Conservation (phyloP, 2,888 invertebrate species). For the Folsomia manolachei region DNA sequence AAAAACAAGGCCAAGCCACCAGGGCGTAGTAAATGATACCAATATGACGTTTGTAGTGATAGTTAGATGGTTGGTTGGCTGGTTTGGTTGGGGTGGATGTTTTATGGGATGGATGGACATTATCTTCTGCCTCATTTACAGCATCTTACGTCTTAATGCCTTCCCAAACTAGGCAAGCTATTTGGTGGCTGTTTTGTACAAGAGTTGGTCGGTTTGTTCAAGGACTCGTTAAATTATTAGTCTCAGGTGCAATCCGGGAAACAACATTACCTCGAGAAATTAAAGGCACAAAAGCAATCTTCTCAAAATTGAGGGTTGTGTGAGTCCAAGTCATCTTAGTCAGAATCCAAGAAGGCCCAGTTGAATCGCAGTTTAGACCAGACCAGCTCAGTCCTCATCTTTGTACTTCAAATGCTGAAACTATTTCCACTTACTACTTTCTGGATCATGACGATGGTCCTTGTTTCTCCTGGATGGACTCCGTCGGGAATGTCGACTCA, state of each 20-base stretch:
- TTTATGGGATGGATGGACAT: too few relatives aligned
- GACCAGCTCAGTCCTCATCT: neutral
- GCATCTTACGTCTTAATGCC: too few relatives aligned
- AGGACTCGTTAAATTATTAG: constrained; percentile 45
- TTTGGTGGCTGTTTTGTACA: too few relatives aligned
- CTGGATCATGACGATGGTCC: too few relatives aligned
- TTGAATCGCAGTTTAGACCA: neutral
- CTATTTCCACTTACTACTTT: neutral
- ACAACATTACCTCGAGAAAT: constrained; percentile 49
- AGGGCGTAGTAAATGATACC: too few relatives aligned
- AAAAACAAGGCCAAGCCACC: too few relatives aligned
- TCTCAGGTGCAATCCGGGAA: constrained; percentile 47
- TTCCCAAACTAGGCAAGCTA: too few relatives aligned
- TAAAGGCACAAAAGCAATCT: constrained; percentile 47
- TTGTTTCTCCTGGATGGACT: too few relatives aligned
- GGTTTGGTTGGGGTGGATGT: neutral
- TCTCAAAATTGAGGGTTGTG: constrained; percentile 37
- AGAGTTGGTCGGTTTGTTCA: too few relatives aligned
- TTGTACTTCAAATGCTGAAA: neutral
- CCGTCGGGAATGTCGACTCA: too few relatives aligned
- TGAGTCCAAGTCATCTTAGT: neutral
- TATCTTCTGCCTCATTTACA: neutral
- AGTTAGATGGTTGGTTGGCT: neutral
- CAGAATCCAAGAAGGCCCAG: neutral
- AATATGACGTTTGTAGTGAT: too few relatives aligned